phyloP scores from a whole-genome alignment of 2,888 invertebrate species.

The Latrodectus elegans region DNA sequence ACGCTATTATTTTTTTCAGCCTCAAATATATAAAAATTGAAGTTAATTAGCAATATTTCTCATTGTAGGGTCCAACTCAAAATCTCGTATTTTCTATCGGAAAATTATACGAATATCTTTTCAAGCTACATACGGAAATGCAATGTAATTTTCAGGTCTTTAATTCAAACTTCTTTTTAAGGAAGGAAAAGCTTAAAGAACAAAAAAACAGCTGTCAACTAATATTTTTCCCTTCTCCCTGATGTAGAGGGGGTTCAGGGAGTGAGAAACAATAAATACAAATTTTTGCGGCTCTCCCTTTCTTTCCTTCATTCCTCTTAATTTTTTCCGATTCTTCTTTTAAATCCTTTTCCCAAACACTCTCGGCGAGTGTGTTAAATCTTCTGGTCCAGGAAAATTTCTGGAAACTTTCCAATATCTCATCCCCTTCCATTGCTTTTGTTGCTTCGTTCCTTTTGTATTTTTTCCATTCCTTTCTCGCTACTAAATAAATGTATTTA shows the following conservation, averaged over 20 bases:
- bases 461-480: not conserved
- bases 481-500: conserved; percentile 56
- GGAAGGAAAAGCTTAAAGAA: not conserved
- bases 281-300: conserved; percentile 32
- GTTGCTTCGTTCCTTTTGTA: conserved; percentile 16
- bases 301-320: conserved; percentile 5
- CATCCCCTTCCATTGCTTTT: conserved; percentile 13
- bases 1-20: too few species aligned
- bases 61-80: too few species aligned
- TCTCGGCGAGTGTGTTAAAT: conserved; percentile 31
- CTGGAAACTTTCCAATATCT: conserved; percentile 58
- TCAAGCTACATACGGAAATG: too few species aligned
- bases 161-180: too few species aligned
- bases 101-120: too few species aligned
- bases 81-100: too few species aligned
- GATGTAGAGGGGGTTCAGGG: not conserved
- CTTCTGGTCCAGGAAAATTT: conserved; percentile 31
- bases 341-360: conserved; percentile 21
- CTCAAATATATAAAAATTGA: too few species aligned
- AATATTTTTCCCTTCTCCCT: conserved; percentile 36
- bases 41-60: too few species aligned
- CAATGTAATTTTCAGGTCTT: too few species aligned
- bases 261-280: conserved; percentile 56
- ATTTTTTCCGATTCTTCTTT: conserved; percentile 5
- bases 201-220: conserved; percentile 42